These are phyloP conservation scores for Nephrotoma guestfalica DNA, from an alignment of 2,888 invertebrate genomes.

Conservation along the genomic window DNA sequence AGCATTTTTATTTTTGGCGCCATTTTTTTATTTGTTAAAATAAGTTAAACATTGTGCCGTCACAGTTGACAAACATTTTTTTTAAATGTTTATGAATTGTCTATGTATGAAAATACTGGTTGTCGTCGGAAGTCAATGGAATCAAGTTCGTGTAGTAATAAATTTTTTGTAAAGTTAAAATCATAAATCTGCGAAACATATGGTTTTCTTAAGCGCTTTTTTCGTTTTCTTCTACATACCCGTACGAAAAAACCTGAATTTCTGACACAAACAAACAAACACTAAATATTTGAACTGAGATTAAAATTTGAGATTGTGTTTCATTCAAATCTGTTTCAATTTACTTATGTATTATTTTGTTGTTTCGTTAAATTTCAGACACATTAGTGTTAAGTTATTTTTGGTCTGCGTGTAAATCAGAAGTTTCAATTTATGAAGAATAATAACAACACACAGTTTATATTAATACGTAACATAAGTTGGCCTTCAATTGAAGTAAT, in stretches of 20 bases:
- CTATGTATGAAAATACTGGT: neutral
- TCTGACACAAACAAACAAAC: neutral
- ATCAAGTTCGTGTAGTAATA: neutral
- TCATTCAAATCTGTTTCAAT: neutral
- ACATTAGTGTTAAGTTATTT: neutral
- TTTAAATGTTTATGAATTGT: neutral
- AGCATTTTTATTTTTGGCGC: neutral
- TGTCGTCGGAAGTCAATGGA: neutral
- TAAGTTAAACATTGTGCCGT: neutral
- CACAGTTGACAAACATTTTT: neutral
- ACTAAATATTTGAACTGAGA: neutral
- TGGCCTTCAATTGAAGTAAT: neutral
- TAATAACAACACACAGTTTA: neutral
- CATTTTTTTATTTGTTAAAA: neutral
- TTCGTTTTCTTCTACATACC: neutral
- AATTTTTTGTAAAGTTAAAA: neutral
- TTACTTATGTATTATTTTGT: neutral
- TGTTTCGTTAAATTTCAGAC: neutral
- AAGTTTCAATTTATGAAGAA: neutral
- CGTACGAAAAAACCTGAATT: neutral
- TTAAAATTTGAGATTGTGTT: neutral
- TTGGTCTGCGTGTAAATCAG: neutral
- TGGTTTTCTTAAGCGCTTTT: neutral
- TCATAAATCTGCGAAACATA: neutral
- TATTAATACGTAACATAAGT: neutral